Evolutionary conservation across 2,888 invertebrate species (phyloP), one percentile per base, ranked within the genome.

Genomic region (Boloria selene): DNA sequence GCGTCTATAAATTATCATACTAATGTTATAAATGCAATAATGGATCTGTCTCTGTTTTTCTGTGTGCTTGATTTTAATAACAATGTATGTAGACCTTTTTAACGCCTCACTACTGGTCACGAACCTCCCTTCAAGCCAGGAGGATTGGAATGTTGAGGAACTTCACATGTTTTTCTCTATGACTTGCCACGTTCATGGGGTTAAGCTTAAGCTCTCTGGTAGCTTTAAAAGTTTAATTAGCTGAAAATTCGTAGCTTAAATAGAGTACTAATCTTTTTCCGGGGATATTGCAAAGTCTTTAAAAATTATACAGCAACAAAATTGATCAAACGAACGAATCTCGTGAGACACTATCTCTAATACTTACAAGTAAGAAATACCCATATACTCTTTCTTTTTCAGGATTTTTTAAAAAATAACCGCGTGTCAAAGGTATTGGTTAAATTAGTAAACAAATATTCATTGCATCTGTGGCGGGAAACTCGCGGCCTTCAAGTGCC

Each of bases 361-460:
- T 38, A 38, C 7, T 38, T 38, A 53, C 14, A 55, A 5, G n/a
- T 26, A 56, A 56, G 44, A 14, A 45, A n/a, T 13, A 38, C 31
- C 10, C 2, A 10, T 38, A 2, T 22, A 7, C 31, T 45, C 2
- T 45, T 45, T n/a, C 13, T 10, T 51, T 70, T 67, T 3, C 71
- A 89, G 89, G 85, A 83, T 26, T 89, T 82, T 60, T 67, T 90
- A 55, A 82, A 82, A 42, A 89, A 88, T 73, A 89, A 89, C 63
- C 83, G 88, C 3, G 87, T 90, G 3, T 88, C 89, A 0, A 71
- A 69, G 38, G 88, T 86, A 68, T 74, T 90, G 60, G 81, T 85
- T 64, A 67, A 72, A 0, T 53, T 82, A 13, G 86, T 89, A 69
- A 85, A 87, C 71, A 77, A 76, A 53, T 90, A 89, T 72, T 79